phyloP scores from a whole-genome alignment of 2,888 invertebrate species.

The Melanotus villosus region DNA sequence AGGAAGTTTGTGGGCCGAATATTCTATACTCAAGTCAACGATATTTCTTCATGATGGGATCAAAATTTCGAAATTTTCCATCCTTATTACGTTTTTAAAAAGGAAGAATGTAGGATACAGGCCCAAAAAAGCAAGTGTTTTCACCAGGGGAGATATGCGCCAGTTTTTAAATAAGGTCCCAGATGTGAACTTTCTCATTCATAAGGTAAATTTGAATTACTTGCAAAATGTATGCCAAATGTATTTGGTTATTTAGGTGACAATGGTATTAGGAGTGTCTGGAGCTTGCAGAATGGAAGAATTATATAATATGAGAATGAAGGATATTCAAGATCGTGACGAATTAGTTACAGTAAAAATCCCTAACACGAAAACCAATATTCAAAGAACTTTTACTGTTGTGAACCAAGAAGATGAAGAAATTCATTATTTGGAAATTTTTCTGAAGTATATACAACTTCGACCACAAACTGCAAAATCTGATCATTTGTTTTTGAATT shows the following conservation, averaged over 20 bases:
- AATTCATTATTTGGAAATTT: background rate
- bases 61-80: background rate
- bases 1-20: conserved; percentile 45
- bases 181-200: background rate
- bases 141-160: background rate
- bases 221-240: background rate
- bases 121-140: background rate
- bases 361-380: background rate
- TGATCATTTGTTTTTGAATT: background rate
- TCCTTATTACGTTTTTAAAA: conserved; percentile 9
- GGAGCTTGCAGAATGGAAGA: background rate
- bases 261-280: background rate
- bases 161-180: background rate
- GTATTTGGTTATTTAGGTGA: background rate
- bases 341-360: background rate
- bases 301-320: background rate
- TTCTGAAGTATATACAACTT: background rate
- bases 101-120: background rate
- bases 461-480: background rate
- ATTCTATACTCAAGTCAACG: conserved; percentile 42
- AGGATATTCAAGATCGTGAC: background rate
- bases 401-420: too few species aligned
- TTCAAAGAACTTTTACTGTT: too few species aligned
- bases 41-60: conserved; percentile 48
- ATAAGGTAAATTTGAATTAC: background rate